These are phyloP conservation scores for Lepilemur septentrionalis DNA, from an alignment of 2,797 vertebrate genomes.

Conservation along the genomic window DNA sequence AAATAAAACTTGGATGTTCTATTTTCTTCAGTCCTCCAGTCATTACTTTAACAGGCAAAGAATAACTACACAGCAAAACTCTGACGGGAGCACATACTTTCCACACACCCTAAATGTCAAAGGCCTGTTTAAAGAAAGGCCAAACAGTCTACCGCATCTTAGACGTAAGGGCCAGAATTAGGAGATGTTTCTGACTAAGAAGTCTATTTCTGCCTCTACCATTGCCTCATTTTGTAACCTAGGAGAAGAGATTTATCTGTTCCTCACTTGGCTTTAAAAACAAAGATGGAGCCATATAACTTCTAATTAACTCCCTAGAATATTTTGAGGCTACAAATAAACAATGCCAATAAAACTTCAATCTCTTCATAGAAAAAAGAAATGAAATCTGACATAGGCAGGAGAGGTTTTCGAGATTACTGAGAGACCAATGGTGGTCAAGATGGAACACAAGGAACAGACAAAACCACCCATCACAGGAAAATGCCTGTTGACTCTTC, in stretches of 20 bases:
- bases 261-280: conserved; percentile 50
- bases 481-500: conserved; percentile 47
- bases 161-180: conserved; percentile 5
- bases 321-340: conserved; percentile 25
- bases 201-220: conserved; percentile 36
- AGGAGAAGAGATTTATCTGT: conserved; percentile 50
- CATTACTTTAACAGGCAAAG: conserved; percentile 52
- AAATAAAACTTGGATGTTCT: conserved; percentile 24
- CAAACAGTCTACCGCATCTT: conserved; percentile 17
- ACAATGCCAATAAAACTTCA: conserved; percentile 48
- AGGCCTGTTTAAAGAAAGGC: conserved; percentile 54
- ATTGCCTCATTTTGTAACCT: conserved; percentile 9
- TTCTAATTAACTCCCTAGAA: conserved; percentile 19
- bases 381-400: not conserved
- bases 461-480: not conserved
- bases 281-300: conserved; percentile 2
- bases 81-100: conserved; percentile 53
- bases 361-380: not conserved
- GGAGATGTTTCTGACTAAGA: conserved; percentile 7
- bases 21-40: conserved; percentile 41
- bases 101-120: conserved; percentile 50
- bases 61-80: conserved; percentile 52
- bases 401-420: not conserved
- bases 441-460: not conserved
- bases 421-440: not conserved